phyloP scores from a whole-genome alignment of 2,113 vertebrate species.

The Herpetotheres cachinnans region DNA sequence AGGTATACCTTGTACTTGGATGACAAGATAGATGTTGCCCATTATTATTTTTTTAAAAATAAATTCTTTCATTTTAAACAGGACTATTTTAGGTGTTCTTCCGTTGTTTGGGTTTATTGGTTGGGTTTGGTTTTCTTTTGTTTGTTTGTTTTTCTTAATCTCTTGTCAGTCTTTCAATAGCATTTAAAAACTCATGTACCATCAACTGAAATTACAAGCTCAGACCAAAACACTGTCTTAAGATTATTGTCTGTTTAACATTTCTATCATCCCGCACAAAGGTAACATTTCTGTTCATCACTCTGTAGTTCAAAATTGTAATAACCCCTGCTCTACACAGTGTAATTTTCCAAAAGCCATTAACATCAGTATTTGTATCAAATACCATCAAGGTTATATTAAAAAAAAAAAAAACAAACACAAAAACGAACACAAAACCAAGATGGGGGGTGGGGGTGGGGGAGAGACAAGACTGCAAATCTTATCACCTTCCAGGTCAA shows the following conservation, averaged over 20 bases:
- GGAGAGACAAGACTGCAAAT: neutral
- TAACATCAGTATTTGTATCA: conserved; percentile 45
- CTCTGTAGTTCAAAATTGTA: neutral
- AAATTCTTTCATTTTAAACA: neutral
- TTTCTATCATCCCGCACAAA: conserved; percentile 26
- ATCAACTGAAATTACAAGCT: neutral
- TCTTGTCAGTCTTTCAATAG: neutral
- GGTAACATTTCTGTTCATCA: conserved; percentile 42
- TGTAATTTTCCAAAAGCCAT: conserved; percentile 32
- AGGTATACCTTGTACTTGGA: neutral
- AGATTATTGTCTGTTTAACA: conserved; percentile 33
- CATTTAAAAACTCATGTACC: neutral
- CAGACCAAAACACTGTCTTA: neutral
- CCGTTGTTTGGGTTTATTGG: neutral
- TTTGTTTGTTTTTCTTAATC: neutral
- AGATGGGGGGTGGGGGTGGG: accelerated
- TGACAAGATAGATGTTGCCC: neutral
- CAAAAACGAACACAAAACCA: too few relatives aligned
- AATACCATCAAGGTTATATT: conserved; percentile 3
- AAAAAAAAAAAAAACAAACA: neutral
- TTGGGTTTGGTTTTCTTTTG: neutral
- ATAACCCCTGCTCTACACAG: conserved; percentile 11
- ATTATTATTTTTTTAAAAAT: neutral
- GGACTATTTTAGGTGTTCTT: neutral
- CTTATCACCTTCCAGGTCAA: neutral